phyloP scores from a whole-genome alignment of 2,888 invertebrate genomes.

The Dinocampus coccinellae region DNA sequence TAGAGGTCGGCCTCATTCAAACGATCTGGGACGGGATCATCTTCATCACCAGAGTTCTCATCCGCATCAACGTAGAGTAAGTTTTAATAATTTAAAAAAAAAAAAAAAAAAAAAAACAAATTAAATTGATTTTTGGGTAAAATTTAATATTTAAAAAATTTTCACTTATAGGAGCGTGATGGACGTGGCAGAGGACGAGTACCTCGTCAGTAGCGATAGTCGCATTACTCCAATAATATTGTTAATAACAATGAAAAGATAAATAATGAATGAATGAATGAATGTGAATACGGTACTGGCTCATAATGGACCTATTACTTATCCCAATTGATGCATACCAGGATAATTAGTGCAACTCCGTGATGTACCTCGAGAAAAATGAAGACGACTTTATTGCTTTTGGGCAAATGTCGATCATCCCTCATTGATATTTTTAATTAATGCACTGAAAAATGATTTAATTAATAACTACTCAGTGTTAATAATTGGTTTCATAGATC shows the following conservation, averaged over 20 bases:
- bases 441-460: not conserved
- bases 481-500: conserved; percentile 32
- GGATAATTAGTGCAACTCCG: not conserved
- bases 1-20: conserved; percentile 37
- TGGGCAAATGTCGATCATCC: conserved; percentile 30
- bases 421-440: not conserved
- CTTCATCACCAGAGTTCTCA: conserved; percentile 43
- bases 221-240: conserved; percentile 32
- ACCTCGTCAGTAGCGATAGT: conserved; percentile 65
- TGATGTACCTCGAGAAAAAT: conserved; percentile 21
- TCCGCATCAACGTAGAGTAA: conserved; percentile 63
- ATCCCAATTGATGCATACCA: conserved; percentile 20
- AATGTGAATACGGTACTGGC: conserved; percentile 42
- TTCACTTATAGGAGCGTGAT: conserved; percentile 59
- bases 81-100: conserved; percentile 22
- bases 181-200: conserved; percentile 65
- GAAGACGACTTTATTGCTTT: conserved; percentile 10
- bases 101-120: not conserved
- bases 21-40: conserved; percentile 43
- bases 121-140: not conserved
- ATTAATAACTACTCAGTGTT: conserved; percentile 36
- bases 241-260: conserved; percentile 47
- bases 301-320: conserved; percentile 41
- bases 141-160: not conserved
- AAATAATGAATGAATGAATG: conserved; percentile 44